phyloP scores from a whole-genome alignment of 2,888 invertebrate genomes.

The Cheilosia variabilis region DNA sequence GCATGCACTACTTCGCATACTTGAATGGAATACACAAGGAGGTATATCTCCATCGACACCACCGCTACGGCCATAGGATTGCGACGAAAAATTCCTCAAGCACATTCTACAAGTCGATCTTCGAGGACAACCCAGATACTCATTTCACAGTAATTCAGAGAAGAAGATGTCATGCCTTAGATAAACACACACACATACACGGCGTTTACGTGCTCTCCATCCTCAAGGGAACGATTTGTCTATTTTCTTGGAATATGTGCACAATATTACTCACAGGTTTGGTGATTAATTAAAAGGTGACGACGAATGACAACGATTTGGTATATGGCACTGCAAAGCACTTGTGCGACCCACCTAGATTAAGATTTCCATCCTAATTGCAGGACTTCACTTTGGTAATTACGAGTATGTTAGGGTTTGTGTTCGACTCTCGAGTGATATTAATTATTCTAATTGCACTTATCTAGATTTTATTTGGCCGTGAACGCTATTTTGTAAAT shows the following conservation, averaged over 20 bases:
- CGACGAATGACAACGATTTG: slow-evolving; percentile 11
- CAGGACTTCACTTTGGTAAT: neutral
- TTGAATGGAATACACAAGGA: slow-evolving; percentile 47
- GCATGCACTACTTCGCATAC: slow-evolving; percentile 38
- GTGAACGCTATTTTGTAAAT: neutral
- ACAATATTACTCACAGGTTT: slow-evolving; percentile 1
- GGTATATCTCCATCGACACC: slow-evolving; percentile 14
- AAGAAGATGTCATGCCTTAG: slow-evolving; percentile 1
- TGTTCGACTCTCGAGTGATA: slow-evolving; percentile 23
- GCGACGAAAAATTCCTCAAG: slow-evolving; percentile 36
- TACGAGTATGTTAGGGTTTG: neutral
- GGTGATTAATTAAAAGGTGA: slow-evolving; percentile 48
- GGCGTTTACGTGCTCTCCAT: neutral
- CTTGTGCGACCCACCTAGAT: slow-evolving; percentile 12
- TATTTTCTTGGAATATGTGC: neutral
- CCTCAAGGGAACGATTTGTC: neutral
- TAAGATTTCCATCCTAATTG: slow-evolving; percentile 43
- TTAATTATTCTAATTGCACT: slow-evolving; percentile 48
- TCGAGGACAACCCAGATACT: slow-evolving; percentile 29
- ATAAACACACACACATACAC: neutral
- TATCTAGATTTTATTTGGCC: neutral
- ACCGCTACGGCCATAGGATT: neutral
- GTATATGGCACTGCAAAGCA: neutral
- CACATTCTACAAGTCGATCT: slow-evolving; percentile 48
- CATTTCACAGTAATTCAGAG: slow-evolving; percentile 29